Evolutionary conservation across 1,140 invertebrate species (phyloP).

Genomic region (Ips nitidus): DNA sequence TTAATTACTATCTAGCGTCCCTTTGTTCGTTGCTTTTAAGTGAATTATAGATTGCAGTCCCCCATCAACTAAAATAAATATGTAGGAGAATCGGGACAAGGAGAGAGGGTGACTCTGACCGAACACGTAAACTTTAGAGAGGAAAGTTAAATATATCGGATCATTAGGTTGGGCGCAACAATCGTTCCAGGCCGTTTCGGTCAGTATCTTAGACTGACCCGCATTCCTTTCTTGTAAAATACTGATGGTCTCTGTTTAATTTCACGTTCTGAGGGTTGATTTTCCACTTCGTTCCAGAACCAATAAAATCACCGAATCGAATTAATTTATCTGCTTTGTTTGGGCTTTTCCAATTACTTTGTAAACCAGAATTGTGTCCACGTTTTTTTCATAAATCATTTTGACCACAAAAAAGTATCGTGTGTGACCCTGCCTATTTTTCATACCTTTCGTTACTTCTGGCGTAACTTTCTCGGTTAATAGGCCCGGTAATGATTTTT

Average conservation of each 20-base stretch:
- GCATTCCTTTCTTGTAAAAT: slow-evolving; percentile 25
- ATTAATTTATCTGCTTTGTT: slow-evolving; percentile 15
- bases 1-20: slow-evolving; percentile 38
- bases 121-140: neutral
- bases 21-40: slow-evolving; percentile 34
- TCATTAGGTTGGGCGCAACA: slow-evolving; percentile 16
- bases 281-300: neutral
- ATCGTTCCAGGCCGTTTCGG: slow-evolving; percentile 17
- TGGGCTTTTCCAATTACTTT: neutral
- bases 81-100: too few relatives aligned
- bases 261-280: slow-evolving; percentile 9
- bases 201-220: slow-evolving; percentile 25
- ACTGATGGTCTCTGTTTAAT: slow-evolving; percentile 10
- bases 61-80: too few relatives aligned
- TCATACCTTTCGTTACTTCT: slow-evolving; percentile 7
- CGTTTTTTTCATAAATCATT: neutral
- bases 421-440: slow-evolving; percentile 8
- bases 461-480: slow-evolving; percentile 10
- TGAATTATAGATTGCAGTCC: slow-evolving; percentile 42
- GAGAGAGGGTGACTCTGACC: too few relatives aligned
- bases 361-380: neutral
- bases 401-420: slow-evolving; percentile 4
- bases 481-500: slow-evolving; percentile 8
- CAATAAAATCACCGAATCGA: slow-evolving; percentile 24
- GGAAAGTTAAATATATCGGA: slow-evolving; percentile 11